Evolutionary conservation across 2,113 vertebrate species (phyloP), one percentile per base, ranked within the genome.

Genomic region (Struthidea cinerea): DNA sequence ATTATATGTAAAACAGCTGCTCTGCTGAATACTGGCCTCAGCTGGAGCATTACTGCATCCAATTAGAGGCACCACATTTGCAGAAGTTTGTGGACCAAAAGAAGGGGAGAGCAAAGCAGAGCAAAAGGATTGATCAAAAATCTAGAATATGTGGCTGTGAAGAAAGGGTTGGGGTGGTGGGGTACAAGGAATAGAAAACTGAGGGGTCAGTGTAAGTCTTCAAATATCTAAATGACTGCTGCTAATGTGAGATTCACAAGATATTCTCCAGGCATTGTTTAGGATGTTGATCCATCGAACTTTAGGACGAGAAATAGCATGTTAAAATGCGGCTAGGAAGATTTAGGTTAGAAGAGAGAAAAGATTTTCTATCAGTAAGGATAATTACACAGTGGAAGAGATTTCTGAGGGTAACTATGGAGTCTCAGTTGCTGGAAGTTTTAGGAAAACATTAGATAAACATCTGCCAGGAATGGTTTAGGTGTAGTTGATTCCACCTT

Each of bases 1-100:
- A 74, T 90, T 96, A 89, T 95, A 95, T 93, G 90, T 81, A 92
- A 97, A 93, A 92, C 94, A 97, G 75, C 83, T 96, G 94, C 88
- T 93, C 68, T 92, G 75, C 71, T 86, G 71, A 83, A 90, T 47
- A 47, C 71, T 59, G 76, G 79, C 55, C 64, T 93, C 83, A 93
- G 79, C 79, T 94, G 94, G 73, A 93, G 64, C 64, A 44, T 85
- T 92, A 88, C 83, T 96, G 94, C 47, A 97, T 88, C 68, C 80
- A 95, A 89, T 95, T 94, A 97, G 39, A 89, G 64, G 71, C 68
- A 86, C 68, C n/a, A 28, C 92, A 83, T 93, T 95, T 93, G 67
- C 79, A 90, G 63, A 88, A 94, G 41, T 69, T 84, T 74, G 55
- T 83, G 71, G 79, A 95, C 83, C 46, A 46, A 77, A 87, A 85